Evolutionary conservation across 2,888 invertebrate species (phyloP), one percentile per base, ranked within the genome.

Genomic region (Idaea dimidiata): DNA sequence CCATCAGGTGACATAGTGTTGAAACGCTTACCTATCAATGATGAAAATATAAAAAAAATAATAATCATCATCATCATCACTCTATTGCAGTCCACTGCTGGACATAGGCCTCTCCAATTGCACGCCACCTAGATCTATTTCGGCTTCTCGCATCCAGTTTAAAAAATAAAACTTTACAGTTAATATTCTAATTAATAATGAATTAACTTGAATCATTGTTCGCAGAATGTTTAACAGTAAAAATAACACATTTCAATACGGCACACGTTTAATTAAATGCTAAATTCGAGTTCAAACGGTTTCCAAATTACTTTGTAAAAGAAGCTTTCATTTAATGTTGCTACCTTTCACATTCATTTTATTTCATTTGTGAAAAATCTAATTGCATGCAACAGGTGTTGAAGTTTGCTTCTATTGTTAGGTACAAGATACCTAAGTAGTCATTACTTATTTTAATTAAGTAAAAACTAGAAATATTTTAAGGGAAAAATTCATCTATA

Each of bases 231-330:
- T 43, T 6, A 43, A 43, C 43, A 43, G 43, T 43, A 43, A 43
- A 43, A 43, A 43, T 43, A 43, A 43, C 43, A 43, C 43, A 43
- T 43, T 43, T 14, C 8, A 43, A 43, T 43, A 14, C 10, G 43
- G 43, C 43, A 43, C 43, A 43, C 43, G 43, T 43, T 43, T 43
- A 43, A 43, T 43, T 43, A 43, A 43, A 43, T 43, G 43, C 43
- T 43, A 43, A 43, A 8, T 43, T 43, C 43, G 43, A 43, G 43
- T 43, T 43, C 43, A 43, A 43, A 43, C 43, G 43, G 43, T 43
- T 8, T 6, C 10, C 43, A 43, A 43, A 43, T 43, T 43, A 43
- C 43, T 43, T 43, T 43, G 43, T 43, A 43, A 43, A 43, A 43
- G 43, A 43, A 43, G 43, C 43, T 43, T 43, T 43, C 43, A 1